Base-by-base conservation (phyloP, 2,797 vertebrate species). In the Pogoniulus pusillus region DNA sequence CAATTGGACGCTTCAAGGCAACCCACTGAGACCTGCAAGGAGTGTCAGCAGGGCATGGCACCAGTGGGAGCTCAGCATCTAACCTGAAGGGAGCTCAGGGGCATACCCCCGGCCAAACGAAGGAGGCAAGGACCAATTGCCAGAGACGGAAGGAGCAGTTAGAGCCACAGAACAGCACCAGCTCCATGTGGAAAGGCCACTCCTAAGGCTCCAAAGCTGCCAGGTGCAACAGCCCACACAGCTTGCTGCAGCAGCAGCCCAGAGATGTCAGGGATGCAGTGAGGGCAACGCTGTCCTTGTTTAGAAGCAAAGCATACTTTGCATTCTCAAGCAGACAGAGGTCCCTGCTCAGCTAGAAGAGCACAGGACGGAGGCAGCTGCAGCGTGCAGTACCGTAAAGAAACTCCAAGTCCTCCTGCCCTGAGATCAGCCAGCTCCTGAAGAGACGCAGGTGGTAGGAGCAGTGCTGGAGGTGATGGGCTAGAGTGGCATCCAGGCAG, bases 371-470 rank as follows among this genome's bases (percentile, higher is more conserved):
- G 23, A 91, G 91, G 95, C 96, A 96, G 96, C 95, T 95, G 96
- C 96, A 93, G 97, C 98, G 98, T 99, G 98, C 96, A 94, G 96
- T 98, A 99, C 99, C 99, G 98, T 99, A 97, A 97, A 99, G 98
- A 98, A 98, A 99, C 97, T 99, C 98, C 98, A 99, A 97, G 96
- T 99, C 98, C 96, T 99, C 98, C 97, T 98, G 98, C 98, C 98
- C 99, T 97, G 98, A 99, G 98, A 98, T 98, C 97, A 99, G 98
- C 98, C 99, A 99, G 98, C 99, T 99, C 98, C 98, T 98, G 99
- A 99, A 99, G 98, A 99, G 99, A 93, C 99, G 98, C 93, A 99
- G 98, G 98, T 99, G 99, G 98, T 99, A 99, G 98, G 98, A 98
- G 98, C 99, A 99, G 97, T 99, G 99, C 97, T 98, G 98, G 95